Conservation (phyloP, 2,888 invertebrate species). For the Ditula angustiorana region DNA sequence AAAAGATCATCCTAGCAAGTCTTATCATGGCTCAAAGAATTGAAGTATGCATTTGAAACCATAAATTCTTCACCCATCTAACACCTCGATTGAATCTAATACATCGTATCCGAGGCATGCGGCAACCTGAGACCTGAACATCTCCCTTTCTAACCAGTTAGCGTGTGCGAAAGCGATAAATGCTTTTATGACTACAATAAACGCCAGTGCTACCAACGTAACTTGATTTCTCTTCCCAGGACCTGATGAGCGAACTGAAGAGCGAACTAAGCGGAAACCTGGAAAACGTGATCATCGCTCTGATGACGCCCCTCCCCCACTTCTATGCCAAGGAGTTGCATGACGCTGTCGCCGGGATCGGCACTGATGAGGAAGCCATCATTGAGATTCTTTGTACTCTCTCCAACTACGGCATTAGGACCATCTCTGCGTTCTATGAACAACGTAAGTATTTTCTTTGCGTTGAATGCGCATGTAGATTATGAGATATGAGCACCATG, state of each 20-base stretch:
- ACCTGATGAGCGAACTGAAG: constrained; percentile 93
- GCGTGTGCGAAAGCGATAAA: too few relatives aligned
- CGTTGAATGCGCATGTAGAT: too few relatives aligned
- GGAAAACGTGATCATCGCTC: constrained; percentile 94
- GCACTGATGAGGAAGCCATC: constrained; percentile 96
- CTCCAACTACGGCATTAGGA: constrained; percentile 95
- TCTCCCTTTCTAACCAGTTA: too few relatives aligned
- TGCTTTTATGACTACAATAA: neutral
- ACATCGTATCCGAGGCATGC: too few relatives aligned
- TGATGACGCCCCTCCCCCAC: constrained; percentile 95
- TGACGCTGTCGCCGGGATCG: constrained; percentile 93
- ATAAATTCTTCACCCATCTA: too few relatives aligned
- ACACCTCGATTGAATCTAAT: too few relatives aligned
- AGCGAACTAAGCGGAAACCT: constrained; percentile 95
- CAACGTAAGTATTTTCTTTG: constrained; percentile 84
- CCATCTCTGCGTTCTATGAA: constrained; percentile 94
- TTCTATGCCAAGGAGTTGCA: constrained; percentile 96
- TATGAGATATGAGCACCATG: too few relatives aligned
- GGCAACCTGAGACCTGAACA: neutral
- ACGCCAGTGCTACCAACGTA: neutral
- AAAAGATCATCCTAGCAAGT: too few relatives aligned
- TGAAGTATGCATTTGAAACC: too few relatives aligned
- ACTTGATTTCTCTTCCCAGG: constrained; percentile 67
- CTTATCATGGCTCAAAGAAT: too few relatives aligned
- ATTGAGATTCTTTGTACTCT: constrained; percentile 97